Evolutionary conservation across 1,140 invertebrate species (phyloP).

Genomic region (Andrena cerasifolii): DNA sequence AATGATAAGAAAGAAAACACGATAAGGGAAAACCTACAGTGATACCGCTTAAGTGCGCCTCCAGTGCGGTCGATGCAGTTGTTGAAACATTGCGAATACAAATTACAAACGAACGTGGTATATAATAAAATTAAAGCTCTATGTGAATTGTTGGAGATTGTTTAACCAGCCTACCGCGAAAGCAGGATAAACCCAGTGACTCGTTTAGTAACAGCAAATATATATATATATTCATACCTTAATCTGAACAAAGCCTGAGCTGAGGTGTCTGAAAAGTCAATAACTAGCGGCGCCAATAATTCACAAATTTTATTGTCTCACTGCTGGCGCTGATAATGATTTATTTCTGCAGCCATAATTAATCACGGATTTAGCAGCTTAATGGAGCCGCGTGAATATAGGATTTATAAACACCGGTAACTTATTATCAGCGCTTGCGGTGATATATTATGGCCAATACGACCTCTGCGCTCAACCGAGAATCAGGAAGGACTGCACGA

Average conservation of each 20-base stretch:
- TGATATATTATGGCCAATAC: neutral
- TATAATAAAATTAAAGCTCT: too few species aligned
- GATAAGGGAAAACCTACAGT: slow-evolving; percentile 2
- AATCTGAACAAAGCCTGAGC: too few species aligned
- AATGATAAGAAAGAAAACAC: slow-evolving; percentile 36
- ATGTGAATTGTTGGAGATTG: neutral
- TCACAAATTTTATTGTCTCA: too few species aligned
- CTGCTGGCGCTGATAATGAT: too few species aligned
- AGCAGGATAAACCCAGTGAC: too few species aligned
- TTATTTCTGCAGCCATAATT: neutral
- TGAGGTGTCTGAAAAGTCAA: too few species aligned
- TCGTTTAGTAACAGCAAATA: neutral
- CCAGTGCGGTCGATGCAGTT: neutral
- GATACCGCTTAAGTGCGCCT: neutral
- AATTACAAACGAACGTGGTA: too few species aligned
- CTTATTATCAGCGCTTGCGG: neutral
- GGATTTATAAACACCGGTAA: neutral
- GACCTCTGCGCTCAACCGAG: neutral
- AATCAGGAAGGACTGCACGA: neutral
- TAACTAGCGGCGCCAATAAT: too few species aligned
- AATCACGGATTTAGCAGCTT: neutral
- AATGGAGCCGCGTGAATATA: neutral
- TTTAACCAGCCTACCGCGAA: neutral
- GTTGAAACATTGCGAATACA: too few species aligned
- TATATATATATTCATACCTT: too few species aligned